Evolutionary conservation across 1,140 invertebrate genomes (phyloP), one percentile per base, ranked within the genome.

Genomic region (Maniola jurtina): DNA sequence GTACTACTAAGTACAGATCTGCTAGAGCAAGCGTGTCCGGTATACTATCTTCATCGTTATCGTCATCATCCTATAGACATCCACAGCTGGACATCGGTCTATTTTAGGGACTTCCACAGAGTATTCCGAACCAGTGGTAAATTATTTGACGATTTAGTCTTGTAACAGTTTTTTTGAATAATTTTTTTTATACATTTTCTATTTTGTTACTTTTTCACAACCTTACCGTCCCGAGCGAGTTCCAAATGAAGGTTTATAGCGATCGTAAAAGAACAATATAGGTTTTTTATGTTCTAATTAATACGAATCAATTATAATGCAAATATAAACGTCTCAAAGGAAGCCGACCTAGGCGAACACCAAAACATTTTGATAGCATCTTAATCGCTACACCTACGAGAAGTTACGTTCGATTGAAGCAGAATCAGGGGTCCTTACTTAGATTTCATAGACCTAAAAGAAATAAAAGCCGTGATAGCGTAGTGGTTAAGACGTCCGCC

Each of bases 341-440:
- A 68, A 52, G 75, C 80, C 81, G 80, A 55, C 63, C 15, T 52
- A 52, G 69, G 73, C 75, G 80, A 68, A 73, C 57, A 64, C 65
- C 76, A 76, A 77, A 83, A 80, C 72, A 73, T 52, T 74, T 75
- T 75, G 80, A 84, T 88, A 78, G 42, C 61, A 85, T 87, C 80
- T 83, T 80, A 79, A 83, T 81, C 77, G 72, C 40, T 61, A 68
- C 79, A 66, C 86, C 86, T 75, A 88, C 86, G 60, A 57, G 55
- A 16, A 57, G 63, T 70, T 71, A 84, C 79, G 83, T 86, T 85
- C 75, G 76, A 64, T 59, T 66, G 59, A 55, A 61, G 42, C 48
- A 9, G 15, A 52, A 16, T 52, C 15, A 52, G 48, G 15, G 48
- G 0, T 52, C 14, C 48, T n/a, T 10, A 52, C 5, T 6, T 25